Evolutionary conservation across 92 coral and sea anemone genomes (phyloP).

Genomic region (Porites rus): DNA sequence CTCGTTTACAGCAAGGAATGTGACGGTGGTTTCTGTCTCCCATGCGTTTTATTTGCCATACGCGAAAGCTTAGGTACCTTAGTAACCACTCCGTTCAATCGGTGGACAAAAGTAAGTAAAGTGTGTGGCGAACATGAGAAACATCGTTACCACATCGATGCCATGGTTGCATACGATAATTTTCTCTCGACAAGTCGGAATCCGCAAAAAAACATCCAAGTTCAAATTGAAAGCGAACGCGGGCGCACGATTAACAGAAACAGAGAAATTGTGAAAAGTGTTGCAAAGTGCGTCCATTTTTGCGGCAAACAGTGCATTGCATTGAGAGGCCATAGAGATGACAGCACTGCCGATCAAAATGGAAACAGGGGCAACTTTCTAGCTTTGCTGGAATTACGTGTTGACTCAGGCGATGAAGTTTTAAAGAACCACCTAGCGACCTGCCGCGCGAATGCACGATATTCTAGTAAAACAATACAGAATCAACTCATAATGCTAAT

Average conservation of each 20-base stretch:
- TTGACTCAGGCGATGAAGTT: slow-evolving; percentile 42
- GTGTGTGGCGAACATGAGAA: too few relatives aligned
- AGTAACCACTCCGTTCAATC: too few relatives aligned
- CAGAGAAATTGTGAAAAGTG: slow-evolving; percentile 24
- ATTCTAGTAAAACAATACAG: slow-evolving; percentile 40
- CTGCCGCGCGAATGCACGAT: slow-evolving; percentile 25
- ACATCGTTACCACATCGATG: too few relatives aligned
- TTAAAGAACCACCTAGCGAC: slow-evolving; percentile 28
- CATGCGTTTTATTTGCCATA: too few relatives aligned
- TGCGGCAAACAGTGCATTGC: slow-evolving; percentile 59
- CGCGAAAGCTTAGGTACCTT: too few relatives aligned
- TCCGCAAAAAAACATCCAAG: too few relatives aligned
- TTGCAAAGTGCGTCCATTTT: slow-evolving; percentile 49
- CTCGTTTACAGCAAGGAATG: too few relatives aligned
- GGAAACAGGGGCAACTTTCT: slow-evolving; percentile 49
- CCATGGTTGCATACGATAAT: too few relatives aligned
- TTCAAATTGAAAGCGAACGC: slow-evolving; percentile 2
- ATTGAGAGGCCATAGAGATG: slow-evolving; percentile 55
- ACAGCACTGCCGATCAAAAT: slow-evolving; percentile 36
- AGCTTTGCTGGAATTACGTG: slow-evolving; percentile 52
- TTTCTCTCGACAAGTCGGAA: too few relatives aligned
- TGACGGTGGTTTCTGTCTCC: too few relatives aligned
- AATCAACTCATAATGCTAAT: slow-evolving; percentile 46
- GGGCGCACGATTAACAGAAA: slow-evolving; percentile 15
- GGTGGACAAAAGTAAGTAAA: too few relatives aligned